Conservation (phyloP, 1,140 invertebrate species). For the Vollenhovia emeryi region DNA sequence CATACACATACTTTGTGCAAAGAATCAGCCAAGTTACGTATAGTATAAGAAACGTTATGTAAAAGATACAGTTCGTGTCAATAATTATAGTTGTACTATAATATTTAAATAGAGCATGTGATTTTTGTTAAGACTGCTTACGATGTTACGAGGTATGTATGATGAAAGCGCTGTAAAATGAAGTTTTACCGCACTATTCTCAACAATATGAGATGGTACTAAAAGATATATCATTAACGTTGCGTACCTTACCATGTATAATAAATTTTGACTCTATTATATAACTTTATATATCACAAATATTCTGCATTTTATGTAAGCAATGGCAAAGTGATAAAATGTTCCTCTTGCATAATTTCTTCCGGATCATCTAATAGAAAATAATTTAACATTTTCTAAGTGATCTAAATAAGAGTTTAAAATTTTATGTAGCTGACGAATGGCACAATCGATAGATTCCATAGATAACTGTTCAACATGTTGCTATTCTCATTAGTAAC, state of each 20-base stretch:
- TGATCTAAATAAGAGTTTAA: neutral
- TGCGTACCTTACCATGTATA: neutral
- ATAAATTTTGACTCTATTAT: too few species aligned
- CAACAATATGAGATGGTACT: constrained; percentile 4
- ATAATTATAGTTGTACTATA: neutral
- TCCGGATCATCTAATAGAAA: neutral
- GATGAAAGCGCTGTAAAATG: constrained; percentile 43
- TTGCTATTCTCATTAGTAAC: constrained; percentile 19
- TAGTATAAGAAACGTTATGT: neutral
- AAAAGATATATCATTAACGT: constrained; percentile 17
- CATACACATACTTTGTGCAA: too few species aligned
- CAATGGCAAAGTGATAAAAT: neutral
- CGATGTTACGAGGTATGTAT: constrained; percentile 12
- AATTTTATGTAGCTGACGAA: neutral
- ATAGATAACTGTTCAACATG: constrained; percentile 1
- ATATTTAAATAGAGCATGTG: constrained; percentile 27
- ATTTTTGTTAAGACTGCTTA: constrained; percentile 44
- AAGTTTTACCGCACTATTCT: constrained; percentile 46
- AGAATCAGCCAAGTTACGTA: neutral
- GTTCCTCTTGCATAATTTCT: neutral
- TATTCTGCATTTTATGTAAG: neutral
- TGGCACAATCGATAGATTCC: neutral
- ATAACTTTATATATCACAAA: too few species aligned
- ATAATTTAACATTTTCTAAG: neutral
- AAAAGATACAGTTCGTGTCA: neutral